Base-by-base conservation (phyloP, 2,113 vertebrate genomes). In the Leucopsar rothschildi region DNA sequence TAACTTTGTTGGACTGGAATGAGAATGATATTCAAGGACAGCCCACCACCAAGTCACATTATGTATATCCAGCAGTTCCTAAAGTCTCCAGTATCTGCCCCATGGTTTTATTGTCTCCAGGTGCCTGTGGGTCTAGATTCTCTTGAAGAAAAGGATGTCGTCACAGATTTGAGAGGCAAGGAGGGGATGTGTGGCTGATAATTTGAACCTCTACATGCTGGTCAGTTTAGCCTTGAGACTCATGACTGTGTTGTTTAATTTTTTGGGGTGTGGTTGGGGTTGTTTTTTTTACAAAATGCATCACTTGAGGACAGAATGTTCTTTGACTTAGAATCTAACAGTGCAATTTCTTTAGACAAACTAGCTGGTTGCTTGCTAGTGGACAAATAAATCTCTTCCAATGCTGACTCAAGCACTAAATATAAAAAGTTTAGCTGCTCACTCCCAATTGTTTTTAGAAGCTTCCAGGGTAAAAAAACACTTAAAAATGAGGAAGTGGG, bases 1-100 rank as follows among this genome's bases (percentile, higher is more conserved):
- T 64, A 83, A 91, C 85, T 90, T 37, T 70, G 87, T 90, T 80
- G 92, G 93, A 96, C 92, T 96, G 95, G 90, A 92, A 95, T 93
- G 93, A 86, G 94, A 94, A 92, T 86, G 90, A 33, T 75, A 68
- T 87, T 80, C 82, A 78, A 90, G 86, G 78, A 91, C 78, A 81
- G 92, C 80, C 91, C 78, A 90, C n/a, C 65, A 88, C 82, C 7
- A 2, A 72, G 29, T 78, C 53, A 9, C 52, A 28, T 84, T 44
- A n/a, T 49, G n/a, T 75, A 91, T 68, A 91, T 52, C 56, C 55
- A 95, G 86, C 75, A 76, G 82, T 95, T 97, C 80, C 63, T 79
- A 15, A 90, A 88, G 69, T 93, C 80, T 92, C 85, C 69, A 44
- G 22, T 42, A 52, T 70, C 75, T 95, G 64, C 88, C 88, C 71